A percentile compares a stretch with the other conserved stretches of the same genome.
Conservation (phyloP, 2,888 invertebrate genomes). For the Cantharis lateralis region DNA sequence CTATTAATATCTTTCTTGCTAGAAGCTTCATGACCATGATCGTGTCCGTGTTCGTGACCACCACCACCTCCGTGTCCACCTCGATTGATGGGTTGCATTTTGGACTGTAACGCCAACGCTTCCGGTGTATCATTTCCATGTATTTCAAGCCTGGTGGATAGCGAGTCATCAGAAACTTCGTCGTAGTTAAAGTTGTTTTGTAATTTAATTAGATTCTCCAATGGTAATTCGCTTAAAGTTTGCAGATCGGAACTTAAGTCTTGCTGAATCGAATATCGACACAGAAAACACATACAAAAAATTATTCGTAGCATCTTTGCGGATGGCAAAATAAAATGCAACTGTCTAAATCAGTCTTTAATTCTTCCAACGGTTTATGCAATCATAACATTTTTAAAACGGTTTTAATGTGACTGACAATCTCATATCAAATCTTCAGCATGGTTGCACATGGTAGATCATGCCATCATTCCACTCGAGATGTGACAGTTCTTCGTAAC, state of each 20-base stretch:
- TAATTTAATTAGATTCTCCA: slow-evolving; percentile 71
- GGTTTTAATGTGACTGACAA: slow-evolving; percentile 12
- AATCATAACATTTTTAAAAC: slow-evolving; percentile 18
- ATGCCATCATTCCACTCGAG: slow-evolving; percentile 11
- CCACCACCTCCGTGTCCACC: slow-evolving; percentile 42
- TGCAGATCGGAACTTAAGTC: slow-evolving; percentile 53
- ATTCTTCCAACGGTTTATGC: not conserved
- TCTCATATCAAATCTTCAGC: slow-evolving; percentile 6
- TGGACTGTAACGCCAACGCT: slow-evolving; percentile 44
- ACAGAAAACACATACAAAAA: not conserved
- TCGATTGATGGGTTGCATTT: slow-evolving; percentile 41
- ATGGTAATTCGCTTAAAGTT: slow-evolving; percentile 69
- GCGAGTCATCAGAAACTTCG: slow-evolving; percentile 10
- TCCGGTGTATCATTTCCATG: slow-evolving; percentile 33
- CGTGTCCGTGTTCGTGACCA: slow-evolving; percentile 33
- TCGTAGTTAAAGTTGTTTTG: slow-evolving; percentile 55
- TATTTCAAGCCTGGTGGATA: slow-evolving; percentile 4
- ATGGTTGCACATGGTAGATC: slow-evolving; percentile 35
- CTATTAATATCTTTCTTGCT: slow-evolving; percentile 62
- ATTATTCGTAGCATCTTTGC: slow-evolving; percentile 9
- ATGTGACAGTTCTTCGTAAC: not conserved
- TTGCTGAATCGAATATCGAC: slow-evolving; percentile 33
- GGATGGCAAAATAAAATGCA: not conserved
- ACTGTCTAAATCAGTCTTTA: not conserved
- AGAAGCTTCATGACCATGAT: slow-evolving; percentile 53